These are phyloP conservation scores for Heterohyrax brucei DNA, from an alignment of 2,797 vertebrate species.

Conservation along the genomic window DNA sequence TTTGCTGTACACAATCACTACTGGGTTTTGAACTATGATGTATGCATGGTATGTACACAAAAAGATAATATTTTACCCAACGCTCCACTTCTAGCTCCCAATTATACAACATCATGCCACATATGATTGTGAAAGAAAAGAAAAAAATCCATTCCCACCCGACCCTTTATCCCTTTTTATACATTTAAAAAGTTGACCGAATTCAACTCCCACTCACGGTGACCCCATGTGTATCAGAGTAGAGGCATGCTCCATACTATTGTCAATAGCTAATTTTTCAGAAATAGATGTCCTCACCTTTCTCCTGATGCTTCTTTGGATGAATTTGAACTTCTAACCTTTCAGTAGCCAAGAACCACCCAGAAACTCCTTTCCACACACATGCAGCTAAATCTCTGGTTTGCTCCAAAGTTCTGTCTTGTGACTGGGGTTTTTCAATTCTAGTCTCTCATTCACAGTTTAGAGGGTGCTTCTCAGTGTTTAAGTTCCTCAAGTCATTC, in stretches of 20 bases:
- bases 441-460: not conserved
- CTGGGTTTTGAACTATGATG: conserved; percentile 3
- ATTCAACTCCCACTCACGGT: not conserved
- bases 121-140: not conserved
- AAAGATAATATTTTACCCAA: not conserved
- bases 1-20: conserved; percentile 71
- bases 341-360: not conserved
- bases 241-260: not conserved
- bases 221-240: not conserved
- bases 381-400: not conserved
- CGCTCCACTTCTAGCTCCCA: not conserved
- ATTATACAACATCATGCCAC: not conserved
- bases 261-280: not conserved
- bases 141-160: not conserved
- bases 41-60: not conserved
- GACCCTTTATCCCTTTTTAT: not conserved
- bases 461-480: not conserved
- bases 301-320: not conserved
- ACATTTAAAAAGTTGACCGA: not conserved
- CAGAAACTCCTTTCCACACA: not conserved
- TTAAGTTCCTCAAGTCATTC: not conserved
- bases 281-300: not conserved
- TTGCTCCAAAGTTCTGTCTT: not conserved
- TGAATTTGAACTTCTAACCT: not conserved
- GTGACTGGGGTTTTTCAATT: not conserved